These are phyloP conservation scores for Microcebus ravelobensis DNA, from an alignment of 2,113 vertebrate genomes.

Conservation along the genomic window DNA sequence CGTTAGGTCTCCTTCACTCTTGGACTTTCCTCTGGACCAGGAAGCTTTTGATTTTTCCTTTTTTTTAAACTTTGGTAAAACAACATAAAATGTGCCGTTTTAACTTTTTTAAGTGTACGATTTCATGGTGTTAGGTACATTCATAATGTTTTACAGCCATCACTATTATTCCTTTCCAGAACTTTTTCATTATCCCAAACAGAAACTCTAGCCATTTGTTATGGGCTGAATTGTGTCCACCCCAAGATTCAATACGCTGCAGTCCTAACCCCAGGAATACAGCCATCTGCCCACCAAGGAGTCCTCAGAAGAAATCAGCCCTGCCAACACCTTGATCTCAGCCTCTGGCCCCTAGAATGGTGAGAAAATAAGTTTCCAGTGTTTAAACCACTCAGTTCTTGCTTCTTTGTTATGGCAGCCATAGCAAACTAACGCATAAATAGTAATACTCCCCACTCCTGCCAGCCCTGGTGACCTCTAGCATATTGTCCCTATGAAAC, in stretches of 20 bases:
- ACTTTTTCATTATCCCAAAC: not conserved
- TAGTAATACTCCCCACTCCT: not conserved
- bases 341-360: not conserved
- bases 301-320: not conserved
- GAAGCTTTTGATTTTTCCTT: not conserved
- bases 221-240: not conserved
- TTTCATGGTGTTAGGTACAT: no score
- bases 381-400: not conserved
- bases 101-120: not conserved
- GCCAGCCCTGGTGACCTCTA: not conserved
- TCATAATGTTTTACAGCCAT: fast-evolving
- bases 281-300: not conserved
- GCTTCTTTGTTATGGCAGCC: not conserved
- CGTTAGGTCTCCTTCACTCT: no score
- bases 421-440: not conserved
- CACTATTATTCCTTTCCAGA: not conserved
- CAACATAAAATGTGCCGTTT: not conserved
- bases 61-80: not conserved
- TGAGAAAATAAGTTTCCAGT: not conserved
- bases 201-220: not conserved
- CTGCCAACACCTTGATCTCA: not conserved
- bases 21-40: not conserved
- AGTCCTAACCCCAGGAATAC: not conserved
- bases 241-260: no score
- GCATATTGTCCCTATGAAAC: not conserved